Evolutionary conservation across 1,140 invertebrate genomes (phyloP).

Genomic region (Dreissena rostriformis): DNA sequence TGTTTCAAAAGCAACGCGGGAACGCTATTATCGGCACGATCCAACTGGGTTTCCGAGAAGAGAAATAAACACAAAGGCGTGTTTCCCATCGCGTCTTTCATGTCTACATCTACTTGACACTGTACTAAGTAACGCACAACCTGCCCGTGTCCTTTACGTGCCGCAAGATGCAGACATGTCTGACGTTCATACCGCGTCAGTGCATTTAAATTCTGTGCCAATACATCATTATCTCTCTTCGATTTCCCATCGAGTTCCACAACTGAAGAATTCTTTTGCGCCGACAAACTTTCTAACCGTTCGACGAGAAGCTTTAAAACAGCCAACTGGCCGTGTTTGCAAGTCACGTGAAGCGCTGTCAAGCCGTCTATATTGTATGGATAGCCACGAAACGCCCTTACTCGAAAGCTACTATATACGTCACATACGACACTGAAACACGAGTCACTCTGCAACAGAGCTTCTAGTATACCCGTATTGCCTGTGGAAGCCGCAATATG

Average conservation of each 20-base stretch:
- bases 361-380: conserved; percentile 40
- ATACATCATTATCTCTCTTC: neutral
- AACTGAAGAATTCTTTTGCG: neutral
- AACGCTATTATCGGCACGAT: conserved; percentile 20
- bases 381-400: neutral
- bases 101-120: conserved; percentile 24
- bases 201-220: conserved; percentile 39
- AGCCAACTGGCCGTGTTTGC: conserved; percentile 1
- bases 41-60: neutral
- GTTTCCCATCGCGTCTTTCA: conserved; percentile 25
- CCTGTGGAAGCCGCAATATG: conserved; percentile 41
- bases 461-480: conserved; percentile 16
- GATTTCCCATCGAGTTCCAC: neutral
- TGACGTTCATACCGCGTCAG: conserved; percentile 44
- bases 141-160: conserved; percentile 20
- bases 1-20: conserved; percentile 37
- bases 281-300: neutral
- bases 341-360: conserved; percentile 33
- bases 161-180: conserved; percentile 44
- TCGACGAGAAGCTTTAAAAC: conserved; percentile 14
- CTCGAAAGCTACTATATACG: neutral
- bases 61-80: conserved; percentile 33
- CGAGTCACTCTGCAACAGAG: conserved; percentile 4
- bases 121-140: conserved; percentile 26
- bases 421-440: conserved; percentile 45